Percentiles rank a stretch among this genome's conserved stretches.
phyloP scores from a whole-genome alignment of 2,113 vertebrate species.

The Tricholaema leucomelas region DNA sequence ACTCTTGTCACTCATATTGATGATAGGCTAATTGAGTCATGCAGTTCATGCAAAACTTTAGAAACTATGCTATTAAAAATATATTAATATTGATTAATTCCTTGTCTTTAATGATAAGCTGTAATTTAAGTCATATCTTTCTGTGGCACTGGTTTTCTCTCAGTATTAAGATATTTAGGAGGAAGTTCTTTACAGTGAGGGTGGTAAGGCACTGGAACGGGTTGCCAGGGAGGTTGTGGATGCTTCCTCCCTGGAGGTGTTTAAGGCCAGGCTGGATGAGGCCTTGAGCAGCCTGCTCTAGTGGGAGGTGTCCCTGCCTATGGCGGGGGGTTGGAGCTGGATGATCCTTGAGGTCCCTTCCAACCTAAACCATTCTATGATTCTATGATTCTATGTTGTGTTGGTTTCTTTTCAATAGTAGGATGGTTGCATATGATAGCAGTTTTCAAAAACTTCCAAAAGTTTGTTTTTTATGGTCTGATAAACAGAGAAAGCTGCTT shows the following conservation, averaged over 20 bases:
- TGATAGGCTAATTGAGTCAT: not conserved
- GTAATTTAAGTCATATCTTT: not conserved
- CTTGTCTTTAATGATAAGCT: not conserved
- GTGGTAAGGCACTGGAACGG: too few relatives aligned
- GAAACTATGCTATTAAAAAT: not conserved
- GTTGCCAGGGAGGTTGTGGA: too few relatives aligned
- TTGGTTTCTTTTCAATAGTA: not conserved
- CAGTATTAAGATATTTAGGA: not conserved
- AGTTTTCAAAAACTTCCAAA: not conserved
- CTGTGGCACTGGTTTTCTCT: not conserved
- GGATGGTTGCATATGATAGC: not conserved
- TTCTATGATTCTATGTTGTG: too few relatives aligned
- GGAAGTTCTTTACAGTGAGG: too few relatives aligned
- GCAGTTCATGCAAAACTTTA: not conserved
- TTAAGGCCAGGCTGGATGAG: too few relatives aligned
- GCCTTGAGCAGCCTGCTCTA: too few relatives aligned
- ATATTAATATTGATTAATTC: not conserved
- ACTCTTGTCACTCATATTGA: rapidly evolving
- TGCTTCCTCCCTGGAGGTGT: too few relatives aligned
- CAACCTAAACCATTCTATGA: too few relatives aligned
- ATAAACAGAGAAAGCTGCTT: not conserved
- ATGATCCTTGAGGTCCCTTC: too few relatives aligned
- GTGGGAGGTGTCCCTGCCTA: too few relatives aligned
- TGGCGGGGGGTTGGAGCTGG: too few relatives aligned
- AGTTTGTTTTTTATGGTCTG: not conserved